These are phyloP conservation scores for Dicyrtoma fusca DNA, from an alignment of 2,888 invertebrate genomes.

Conservation along the genomic window DNA sequence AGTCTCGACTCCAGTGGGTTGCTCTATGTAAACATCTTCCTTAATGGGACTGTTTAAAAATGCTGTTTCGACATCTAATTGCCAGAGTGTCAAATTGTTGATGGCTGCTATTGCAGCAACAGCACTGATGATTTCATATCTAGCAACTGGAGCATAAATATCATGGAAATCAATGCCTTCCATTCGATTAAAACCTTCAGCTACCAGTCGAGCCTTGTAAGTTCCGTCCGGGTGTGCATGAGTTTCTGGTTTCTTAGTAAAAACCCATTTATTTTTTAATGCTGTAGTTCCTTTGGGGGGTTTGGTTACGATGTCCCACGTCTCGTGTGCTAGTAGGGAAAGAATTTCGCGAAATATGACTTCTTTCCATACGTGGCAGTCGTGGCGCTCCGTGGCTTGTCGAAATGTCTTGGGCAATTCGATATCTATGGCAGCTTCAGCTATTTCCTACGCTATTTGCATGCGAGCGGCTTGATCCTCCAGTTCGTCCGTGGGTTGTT, in stretches of 20 bases:
- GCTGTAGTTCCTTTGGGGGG: conserved; percentile 6
- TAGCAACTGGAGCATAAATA: conserved; percentile 37
- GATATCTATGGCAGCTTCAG: not conserved
- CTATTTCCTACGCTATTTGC: no score
- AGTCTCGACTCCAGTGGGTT: conserved; percentile 25
- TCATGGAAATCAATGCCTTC: conserved; percentile 30
- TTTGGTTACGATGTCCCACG: not conserved
- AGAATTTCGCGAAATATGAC: not conserved
- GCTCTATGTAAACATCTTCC: no score
- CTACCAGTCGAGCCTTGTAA: no score
- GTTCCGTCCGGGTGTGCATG: not conserved
- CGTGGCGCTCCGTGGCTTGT: not conserved
- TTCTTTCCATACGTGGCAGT: not conserved
- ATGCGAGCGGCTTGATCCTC: no score
- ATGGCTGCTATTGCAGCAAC: no score
- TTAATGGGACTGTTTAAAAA: no score
- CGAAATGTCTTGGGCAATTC: not conserved
- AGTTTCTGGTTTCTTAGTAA: no score
- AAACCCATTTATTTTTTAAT: no score
- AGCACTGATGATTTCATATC: no score
- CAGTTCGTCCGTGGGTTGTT: no score
- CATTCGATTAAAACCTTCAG: conserved; percentile 26
- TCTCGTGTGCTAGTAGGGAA: no score
- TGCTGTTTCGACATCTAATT: no score
- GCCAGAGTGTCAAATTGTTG: conserved; percentile 35